A percentile compares a stretch with the other conserved stretches of the same genome.
Conservation (phyloP, 1,140 invertebrate genomes). For the Onthophagus taurus region DNA sequence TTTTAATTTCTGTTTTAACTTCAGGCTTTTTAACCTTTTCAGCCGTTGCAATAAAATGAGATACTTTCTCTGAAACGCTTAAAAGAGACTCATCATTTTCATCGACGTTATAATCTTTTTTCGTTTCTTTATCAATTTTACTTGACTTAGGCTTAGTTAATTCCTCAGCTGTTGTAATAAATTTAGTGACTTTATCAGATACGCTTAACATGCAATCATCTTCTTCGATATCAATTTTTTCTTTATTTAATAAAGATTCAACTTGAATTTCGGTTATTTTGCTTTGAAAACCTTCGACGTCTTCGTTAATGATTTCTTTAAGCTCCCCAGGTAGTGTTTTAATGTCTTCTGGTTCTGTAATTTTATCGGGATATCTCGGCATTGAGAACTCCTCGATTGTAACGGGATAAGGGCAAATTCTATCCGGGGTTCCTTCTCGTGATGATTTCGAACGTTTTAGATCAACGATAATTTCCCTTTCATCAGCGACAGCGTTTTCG, state of each 20-base stretch:
- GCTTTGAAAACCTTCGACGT: slow-evolving; percentile 33
- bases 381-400: slow-evolving; percentile 45
- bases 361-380: slow-evolving; percentile 57
- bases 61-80: slow-evolving; percentile 46
- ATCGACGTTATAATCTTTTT: background rate
- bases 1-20: background rate
- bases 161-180: slow-evolving; percentile 51
- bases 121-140: background rate
- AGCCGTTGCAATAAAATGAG: slow-evolving; percentile 39
- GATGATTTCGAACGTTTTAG: slow-evolving; percentile 60
- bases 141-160: slow-evolving; percentile 35
- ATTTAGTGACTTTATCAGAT: slow-evolving; percentile 55
- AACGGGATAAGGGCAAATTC: slow-evolving; percentile 52
- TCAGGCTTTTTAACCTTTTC: slow-evolving; percentile 26
- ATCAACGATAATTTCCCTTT: slow-evolving; percentile 47
- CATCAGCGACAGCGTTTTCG: slow-evolving; percentile 26
- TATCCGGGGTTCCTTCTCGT: slow-evolving; percentile 57
- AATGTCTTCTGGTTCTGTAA: slow-evolving; percentile 61
- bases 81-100: slow-evolving; percentile 38
- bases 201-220: slow-evolving; percentile 55
- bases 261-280: slow-evolving; percentile 45
- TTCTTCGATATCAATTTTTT: slow-evolving; percentile 43
- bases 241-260: slow-evolving; percentile 39
- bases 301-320: slow-evolving; percentile 40
- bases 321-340: slow-evolving; percentile 33